A percentile compares a stretch with the other conserved stretches of the same genome.
Conservation (phyloP, 2,113 vertebrate genomes). For the Pelobates fuscus region DNA sequence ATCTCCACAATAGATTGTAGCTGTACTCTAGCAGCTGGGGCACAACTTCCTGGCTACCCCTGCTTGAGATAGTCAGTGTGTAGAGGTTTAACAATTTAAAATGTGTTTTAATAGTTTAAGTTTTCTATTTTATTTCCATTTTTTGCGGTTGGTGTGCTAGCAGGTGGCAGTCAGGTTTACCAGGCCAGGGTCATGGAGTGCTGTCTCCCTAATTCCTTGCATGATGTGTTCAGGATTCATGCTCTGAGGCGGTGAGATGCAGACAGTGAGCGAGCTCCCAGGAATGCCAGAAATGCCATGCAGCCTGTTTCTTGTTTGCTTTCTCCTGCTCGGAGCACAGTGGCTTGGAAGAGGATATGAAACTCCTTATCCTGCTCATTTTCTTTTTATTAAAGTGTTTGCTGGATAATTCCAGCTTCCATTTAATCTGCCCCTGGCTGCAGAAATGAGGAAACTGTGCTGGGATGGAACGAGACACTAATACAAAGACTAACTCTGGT, state of each 20-base stretch:
- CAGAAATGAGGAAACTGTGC: slow-evolving; percentile 1
- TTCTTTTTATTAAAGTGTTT: slow-evolving; percentile 50
- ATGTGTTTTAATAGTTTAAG: too few relatives aligned
- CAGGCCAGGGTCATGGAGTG: neutral
- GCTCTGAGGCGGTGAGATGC: slow-evolving; percentile 22
- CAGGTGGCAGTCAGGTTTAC: neutral
- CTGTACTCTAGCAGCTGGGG: too few relatives aligned
- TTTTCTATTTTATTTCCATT: too few relatives aligned
- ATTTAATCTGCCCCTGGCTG: slow-evolving; percentile 38
- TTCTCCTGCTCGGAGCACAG: slow-evolving; percentile 42
- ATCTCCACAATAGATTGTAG: too few relatives aligned
- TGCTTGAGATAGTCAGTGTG: too few relatives aligned
- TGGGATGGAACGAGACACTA: slow-evolving; percentile 45
- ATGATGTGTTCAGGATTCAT: neutral
- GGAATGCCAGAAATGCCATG: slow-evolving; percentile 46
- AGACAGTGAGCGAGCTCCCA: slow-evolving; percentile 25
- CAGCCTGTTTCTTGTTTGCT: slow-evolving; percentile 49
- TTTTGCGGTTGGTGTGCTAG: neutral
- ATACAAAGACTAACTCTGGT: neutral
- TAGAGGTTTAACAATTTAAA: too few relatives aligned
- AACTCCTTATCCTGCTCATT: slow-evolving; percentile 34
- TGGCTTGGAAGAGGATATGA: slow-evolving; percentile 47
- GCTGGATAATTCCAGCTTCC: slow-evolving; percentile 41
- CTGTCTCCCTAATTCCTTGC: neutral
- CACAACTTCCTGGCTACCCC: too few relatives aligned